phyloP scores from a whole-genome alignment of 2,113 vertebrate genomes.

The Sturnira hondurensis region DNA sequence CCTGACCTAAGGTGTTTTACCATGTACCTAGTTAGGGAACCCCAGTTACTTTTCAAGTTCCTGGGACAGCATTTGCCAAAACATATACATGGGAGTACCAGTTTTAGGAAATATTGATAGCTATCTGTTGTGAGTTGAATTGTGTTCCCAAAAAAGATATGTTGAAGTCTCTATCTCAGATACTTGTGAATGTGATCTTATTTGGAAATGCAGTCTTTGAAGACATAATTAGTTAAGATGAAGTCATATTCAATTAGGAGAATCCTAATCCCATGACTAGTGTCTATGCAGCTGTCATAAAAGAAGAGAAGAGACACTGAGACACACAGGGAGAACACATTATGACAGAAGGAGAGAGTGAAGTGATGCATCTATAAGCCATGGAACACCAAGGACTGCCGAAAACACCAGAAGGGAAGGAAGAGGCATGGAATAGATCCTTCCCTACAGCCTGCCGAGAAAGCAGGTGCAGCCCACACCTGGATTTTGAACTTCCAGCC shows the following conservation, averaged over 20 bases:
- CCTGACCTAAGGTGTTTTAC: neutral
- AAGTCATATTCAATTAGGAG: neutral
- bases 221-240: neutral
- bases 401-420: neutral
- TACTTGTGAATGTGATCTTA: neutral
- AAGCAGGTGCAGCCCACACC: neutral
- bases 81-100: neutral
- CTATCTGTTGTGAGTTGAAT: neutral
- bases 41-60: neutral
- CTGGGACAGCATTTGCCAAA: neutral
- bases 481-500: neutral
- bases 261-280: neutral
- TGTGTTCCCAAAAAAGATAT: neutral
- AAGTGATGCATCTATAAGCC: neutral
- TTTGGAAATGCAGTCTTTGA: neutral
- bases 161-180: neutral
- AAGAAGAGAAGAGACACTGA: neutral
- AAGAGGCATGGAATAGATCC: neutral
- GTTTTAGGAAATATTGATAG: neutral
- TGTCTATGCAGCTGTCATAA: neutral
- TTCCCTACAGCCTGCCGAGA: neutral
- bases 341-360: neutral
- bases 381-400: no score
- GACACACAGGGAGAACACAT: neutral
- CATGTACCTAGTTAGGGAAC: neutral